Evolutionary conservation across 2,113 vertebrate genomes (phyloP), one percentile per base, ranked within the genome.

Genomic region (Tupaia tana): DNA sequence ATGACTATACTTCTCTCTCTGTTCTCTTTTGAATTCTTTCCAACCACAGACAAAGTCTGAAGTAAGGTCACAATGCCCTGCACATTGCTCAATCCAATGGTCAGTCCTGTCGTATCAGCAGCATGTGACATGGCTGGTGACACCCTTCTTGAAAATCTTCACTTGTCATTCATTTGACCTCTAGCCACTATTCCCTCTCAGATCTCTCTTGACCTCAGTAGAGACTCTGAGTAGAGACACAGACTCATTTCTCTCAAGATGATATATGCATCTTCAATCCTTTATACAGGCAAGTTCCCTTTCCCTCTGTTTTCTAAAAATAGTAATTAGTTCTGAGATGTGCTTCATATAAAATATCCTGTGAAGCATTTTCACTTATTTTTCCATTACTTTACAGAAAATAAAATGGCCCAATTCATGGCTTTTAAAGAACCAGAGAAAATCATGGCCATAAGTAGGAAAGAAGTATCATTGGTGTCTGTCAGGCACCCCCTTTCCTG

Each of bases 241-340:
- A 43, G 43, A 43, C 43, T 70, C 83, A 78, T 84, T n/a, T 86
- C 54, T 85, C 78, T 69, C 22, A 31, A 81, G 54, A 94, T 20
- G 25, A n/a, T 29, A 34, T 27, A 34, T 82, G n/a, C 7, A 59
- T 89, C n/a, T 95, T 89, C 70, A 82, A 63, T 67, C 15, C 59
- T 80, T 85, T 43, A 66, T 19, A 58, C 7, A 74, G 58, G 64
- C 31, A 34, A 94, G 74, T 58, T 92, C 59, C 52, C 71, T 74
- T 93, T 91, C 66, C 24, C 24, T 52, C 54, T 59, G 27, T 86
- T 93, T 96, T 73, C 96, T 93, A 78, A 94, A 96, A 90, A 54
- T 56, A 94, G 75, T 63, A 52, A 86, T 91, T 89, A 95, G 31
- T 71, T 75, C 77, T 87, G 92, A 94, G 80, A 88, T 54, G 5